Base-by-base conservation (phyloP, 1,140 invertebrate species). In the Pectinophora gossypiella region DNA sequence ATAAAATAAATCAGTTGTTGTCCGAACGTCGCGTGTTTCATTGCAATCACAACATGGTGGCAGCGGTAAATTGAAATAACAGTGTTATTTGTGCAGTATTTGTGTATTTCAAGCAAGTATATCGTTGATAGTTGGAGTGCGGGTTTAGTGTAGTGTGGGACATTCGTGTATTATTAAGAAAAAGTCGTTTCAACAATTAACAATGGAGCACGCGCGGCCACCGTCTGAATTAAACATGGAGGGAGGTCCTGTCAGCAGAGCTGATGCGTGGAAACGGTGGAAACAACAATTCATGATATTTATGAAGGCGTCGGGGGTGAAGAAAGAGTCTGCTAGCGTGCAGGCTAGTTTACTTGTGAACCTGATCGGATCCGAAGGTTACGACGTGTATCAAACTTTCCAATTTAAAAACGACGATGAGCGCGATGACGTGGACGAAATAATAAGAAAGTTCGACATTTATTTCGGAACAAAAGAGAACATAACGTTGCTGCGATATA, bases 401-500 rank as follows among this genome's bases (percentile, higher is more conserved):
- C 16, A n/a, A 12, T n/a, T n/a, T n/a, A 47, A 53, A 19, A 27
- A 16, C 12, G 51, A 54, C 16, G 10, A 18, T 2, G 51, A 54
- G 6, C 21, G 27, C n/a, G 42, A 52, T 7, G 42, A 45, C 47
- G 44, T 59, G 10, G 27, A 43, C 3, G 48, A 16, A 2, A 51
- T 51, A 15, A 32, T 51, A 16, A 50, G 38, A 19, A 61, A 57
- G 22, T 53, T 53, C 15, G 48, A 64, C 20, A 22, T 6, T 1
- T 61, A 61, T 47, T 61, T 64, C 35, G 32, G 48, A 3, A 44
- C 61, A 19, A 64, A 64, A 50, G 48, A 49, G 5, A 64, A 64
- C 44, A 27, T 57, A 40, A 54, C 61, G 2, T 50, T 64, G 19
- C 23, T 57, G 44, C 47, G 53, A 13, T 59, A 61, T 43, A 56